phyloP scores from a whole-genome alignment of 2,113 vertebrate species.

The Oceanites oceanicus region DNA sequence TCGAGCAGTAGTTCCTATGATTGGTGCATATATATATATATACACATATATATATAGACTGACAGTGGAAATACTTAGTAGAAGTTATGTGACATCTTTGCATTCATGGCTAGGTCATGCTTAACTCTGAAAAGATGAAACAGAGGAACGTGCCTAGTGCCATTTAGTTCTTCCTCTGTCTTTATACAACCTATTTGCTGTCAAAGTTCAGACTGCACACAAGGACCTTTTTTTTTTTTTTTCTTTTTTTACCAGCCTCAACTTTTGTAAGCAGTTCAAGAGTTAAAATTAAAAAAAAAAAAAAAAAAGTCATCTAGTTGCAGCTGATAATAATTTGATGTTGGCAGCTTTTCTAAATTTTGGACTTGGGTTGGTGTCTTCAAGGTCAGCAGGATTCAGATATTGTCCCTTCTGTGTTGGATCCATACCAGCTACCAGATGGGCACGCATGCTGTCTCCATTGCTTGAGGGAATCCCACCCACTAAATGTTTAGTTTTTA shows the following conservation, averaged over 20 bases:
- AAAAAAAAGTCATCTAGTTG: background rate
- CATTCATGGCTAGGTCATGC: background rate
- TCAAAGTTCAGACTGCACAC: background rate
- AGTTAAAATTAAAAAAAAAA: background rate
- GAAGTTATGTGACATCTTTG: background rate
- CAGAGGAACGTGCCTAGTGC: background rate
- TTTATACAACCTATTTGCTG: background rate
- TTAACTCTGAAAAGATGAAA: background rate
- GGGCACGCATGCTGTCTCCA: background rate
- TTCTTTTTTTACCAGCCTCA: background rate
- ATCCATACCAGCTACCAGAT: background rate
- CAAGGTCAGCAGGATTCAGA: background rate
- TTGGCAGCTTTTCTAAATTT: background rate
- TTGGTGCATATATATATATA: background rate
- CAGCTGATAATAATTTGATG: background rate
- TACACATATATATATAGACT: background rate
- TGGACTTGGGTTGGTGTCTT: background rate
- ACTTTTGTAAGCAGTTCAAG: background rate
- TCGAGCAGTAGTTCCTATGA: background rate
- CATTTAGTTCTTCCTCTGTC: background rate
- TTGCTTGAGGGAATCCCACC: background rate
- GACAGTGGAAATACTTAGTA: background rate
- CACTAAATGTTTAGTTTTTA: background rate
- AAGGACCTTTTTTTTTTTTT: background rate
- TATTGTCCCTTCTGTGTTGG: background rate